Conservation (phyloP, 1,140 invertebrate genomes). For the Coenobita brevimanus region DNA sequence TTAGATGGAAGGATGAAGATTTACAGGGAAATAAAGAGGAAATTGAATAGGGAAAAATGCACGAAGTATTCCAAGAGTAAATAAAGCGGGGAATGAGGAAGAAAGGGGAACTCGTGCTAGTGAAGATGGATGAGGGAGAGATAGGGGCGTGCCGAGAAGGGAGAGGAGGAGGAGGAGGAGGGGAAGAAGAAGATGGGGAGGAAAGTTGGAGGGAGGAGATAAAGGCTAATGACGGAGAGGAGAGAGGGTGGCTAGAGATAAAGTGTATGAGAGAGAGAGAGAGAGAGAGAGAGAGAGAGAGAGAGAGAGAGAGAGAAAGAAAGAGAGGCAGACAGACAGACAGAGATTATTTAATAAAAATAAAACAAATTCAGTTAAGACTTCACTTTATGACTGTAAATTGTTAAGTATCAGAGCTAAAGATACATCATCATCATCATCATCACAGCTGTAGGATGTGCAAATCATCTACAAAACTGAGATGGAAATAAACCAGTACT, state of each 20-base stretch:
- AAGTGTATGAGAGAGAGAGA: neutral
- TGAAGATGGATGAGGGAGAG: neutral
- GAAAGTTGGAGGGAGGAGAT: constrained; percentile 3
- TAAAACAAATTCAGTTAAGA: no score
- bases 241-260: neutral
- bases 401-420: no score
- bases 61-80: no score
- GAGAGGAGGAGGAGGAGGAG: neutral
- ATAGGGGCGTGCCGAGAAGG: neutral
- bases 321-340: no score
- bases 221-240: neutral
- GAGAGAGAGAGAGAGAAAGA: neutral
- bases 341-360: no score
- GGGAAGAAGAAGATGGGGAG: neutral
- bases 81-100: no score
- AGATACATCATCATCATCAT: no score
- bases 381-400: no score
- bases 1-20: neutral
- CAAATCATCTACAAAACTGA: no score
- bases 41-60: neutral
- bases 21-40: neutral
- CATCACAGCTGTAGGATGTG: no score
- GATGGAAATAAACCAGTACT: no score
- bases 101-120: neutral
- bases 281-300: neutral